These are phyloP conservation scores for Agrochola lychnidis DNA, from an alignment of 2,888 invertebrate species.

Conservation along the genomic window DNA sequence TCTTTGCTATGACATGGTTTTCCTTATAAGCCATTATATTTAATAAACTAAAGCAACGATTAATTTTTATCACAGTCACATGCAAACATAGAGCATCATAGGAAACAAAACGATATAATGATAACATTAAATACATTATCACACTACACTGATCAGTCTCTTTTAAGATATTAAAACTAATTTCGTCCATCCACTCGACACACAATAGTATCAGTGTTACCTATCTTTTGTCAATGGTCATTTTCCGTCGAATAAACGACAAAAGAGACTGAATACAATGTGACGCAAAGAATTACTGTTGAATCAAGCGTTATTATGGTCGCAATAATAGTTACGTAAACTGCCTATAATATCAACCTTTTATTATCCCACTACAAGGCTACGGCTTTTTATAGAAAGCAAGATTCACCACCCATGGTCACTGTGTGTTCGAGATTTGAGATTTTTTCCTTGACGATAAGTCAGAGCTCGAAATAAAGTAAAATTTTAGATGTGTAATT, in stretches of 20 bases:
- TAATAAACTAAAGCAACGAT: background rate
- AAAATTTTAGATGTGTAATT: too few species aligned
- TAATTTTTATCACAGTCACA: background rate
- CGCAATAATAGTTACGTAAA: constrained; percentile 73
- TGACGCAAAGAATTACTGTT: constrained; percentile 78
- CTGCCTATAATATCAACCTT: constrained; percentile 46
- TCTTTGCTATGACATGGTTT: background rate
- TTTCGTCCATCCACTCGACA: constrained; percentile 66
- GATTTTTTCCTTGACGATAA: background rate
- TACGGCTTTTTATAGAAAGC: constrained; percentile 12
- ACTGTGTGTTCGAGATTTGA: background rate
- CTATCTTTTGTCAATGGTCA: constrained; percentile 79
- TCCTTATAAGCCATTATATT: background rate
- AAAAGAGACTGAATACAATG: constrained; percentile 77
- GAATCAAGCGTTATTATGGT: constrained; percentile 79
- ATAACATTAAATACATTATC: constrained; percentile 18
- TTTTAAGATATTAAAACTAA: constrained; percentile 68
- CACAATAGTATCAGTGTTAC: constrained; percentile 75
- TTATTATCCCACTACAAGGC: constrained; percentile 12
- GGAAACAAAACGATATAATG: constrained; percentile 5
- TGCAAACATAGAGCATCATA: background rate
- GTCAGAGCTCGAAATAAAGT: background rate
- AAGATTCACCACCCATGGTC: background rate
- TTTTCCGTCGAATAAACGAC: constrained; percentile 73
- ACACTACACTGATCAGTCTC: constrained; percentile 28